These are phyloP conservation scores for Luscinia megarhynchos DNA, from an alignment of 2,797 vertebrate species.

Conservation along the genomic window DNA sequence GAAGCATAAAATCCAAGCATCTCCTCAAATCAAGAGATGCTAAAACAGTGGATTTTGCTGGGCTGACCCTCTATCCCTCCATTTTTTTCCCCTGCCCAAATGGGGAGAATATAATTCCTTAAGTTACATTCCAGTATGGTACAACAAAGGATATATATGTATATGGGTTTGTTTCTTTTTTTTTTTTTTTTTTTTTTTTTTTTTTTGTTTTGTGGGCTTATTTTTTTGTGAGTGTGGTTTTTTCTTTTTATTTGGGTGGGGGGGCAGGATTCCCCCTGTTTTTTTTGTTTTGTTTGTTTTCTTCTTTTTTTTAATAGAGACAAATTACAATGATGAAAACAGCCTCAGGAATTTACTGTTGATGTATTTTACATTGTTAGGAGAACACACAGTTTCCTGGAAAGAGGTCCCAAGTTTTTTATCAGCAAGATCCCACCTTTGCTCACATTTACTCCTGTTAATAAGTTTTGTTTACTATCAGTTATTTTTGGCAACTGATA, in stretches of 20 bases:
- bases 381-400: background rate
- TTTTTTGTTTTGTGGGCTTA: background rate
- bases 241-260: no score
- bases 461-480: background rate
- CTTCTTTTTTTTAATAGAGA: background rate
- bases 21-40: background rate
- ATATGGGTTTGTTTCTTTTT: background rate
- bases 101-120: background rate
- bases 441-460: background rate
- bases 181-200: background rate
- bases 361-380: constrained; percentile 22
- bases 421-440: background rate
- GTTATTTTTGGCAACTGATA: background rate
- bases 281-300: background rate
- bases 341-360: background rate
- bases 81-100: background rate
- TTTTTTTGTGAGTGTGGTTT: background rate
- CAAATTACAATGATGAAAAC: background rate
- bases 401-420: constrained; percentile 39
- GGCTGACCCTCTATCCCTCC: background rate
- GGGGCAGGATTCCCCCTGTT: no score
- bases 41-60: background rate
- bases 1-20: background rate
- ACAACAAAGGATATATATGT: background rate
- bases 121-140: background rate